These are phyloP conservation scores for Rynchops niger DNA, from an alignment of 2,113 vertebrate genomes.

Conservation along the genomic window DNA sequence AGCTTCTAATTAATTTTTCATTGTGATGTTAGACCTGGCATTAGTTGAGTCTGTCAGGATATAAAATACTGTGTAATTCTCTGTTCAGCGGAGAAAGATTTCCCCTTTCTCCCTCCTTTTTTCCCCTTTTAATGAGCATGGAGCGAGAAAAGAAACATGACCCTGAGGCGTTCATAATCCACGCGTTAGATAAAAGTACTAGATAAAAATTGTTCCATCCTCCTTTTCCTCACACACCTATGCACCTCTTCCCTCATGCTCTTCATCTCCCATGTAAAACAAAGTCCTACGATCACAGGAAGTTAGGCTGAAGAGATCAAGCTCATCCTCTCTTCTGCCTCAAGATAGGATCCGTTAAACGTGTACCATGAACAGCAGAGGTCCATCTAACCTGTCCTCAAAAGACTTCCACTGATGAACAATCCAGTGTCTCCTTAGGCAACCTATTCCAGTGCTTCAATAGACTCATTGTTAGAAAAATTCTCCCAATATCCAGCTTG, in stretches of 20 bases:
- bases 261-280: slow-evolving; percentile 14
- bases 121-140: slow-evolving; percentile 24
- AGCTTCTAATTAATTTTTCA: slow-evolving; percentile 66
- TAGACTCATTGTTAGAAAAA: background rate
- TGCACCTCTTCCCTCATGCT: background rate
- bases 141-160: slow-evolving; percentile 27
- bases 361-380: background rate
- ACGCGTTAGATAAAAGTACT: background rate
- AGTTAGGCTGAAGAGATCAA: background rate
- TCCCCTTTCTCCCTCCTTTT: background rate
- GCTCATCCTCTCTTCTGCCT: background rate
- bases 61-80: slow-evolving; percentile 28
- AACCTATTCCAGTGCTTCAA: background rate
- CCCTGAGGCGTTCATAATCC: background rate
- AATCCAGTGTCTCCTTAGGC: background rate
- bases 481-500: background rate
- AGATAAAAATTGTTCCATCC: background rate
- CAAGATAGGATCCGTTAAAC: background rate
- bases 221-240: background rate
- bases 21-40: slow-evolving; percentile 44
- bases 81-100: slow-evolving; percentile 19
- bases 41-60: slow-evolving; percentile 17
- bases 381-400: background rate
- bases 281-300: background rate
- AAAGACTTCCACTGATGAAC: background rate